Conservation (phyloP, 2,888 invertebrate species). For the Kryphioiulus occultus region DNA sequence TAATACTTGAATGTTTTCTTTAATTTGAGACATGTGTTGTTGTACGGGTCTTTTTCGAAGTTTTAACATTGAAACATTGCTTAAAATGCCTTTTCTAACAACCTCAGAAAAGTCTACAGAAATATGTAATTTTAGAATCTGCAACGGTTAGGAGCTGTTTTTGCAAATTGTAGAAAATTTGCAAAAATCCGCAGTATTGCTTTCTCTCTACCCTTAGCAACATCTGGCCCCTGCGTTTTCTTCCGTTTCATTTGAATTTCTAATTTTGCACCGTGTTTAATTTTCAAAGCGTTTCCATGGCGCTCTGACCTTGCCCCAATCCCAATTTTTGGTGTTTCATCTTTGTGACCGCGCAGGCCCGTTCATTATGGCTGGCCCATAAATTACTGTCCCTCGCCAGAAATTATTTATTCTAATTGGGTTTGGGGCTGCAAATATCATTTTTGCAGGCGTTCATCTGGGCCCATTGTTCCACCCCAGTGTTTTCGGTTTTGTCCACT, state of each 20-base stretch:
- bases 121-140: no score
- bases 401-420: background rate
- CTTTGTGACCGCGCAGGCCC: background rate
- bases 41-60: no score
- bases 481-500: conserved; percentile 14
- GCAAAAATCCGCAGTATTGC: no score
- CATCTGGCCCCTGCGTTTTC: background rate
- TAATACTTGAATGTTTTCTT: no score
- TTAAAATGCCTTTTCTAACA: no score
- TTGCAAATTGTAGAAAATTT: no score
- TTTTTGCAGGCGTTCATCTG: background rate
- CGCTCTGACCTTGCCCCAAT: background rate
- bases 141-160: no score
- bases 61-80: no score
- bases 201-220: background rate
- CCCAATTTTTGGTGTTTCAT: background rate
- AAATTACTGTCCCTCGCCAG: conserved; percentile 9
- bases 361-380: background rate
- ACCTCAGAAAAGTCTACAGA: no score
- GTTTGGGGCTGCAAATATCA: background rate
- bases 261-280: background rate
- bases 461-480: background rate
- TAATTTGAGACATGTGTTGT: no score
- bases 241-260: background rate
- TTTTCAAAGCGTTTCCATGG: background rate